Evolutionary conservation across 1,140 invertebrate genomes (phyloP), one percentile per base, ranked within the genome.

Genomic region (Himalopsyche phryganea): DNA sequence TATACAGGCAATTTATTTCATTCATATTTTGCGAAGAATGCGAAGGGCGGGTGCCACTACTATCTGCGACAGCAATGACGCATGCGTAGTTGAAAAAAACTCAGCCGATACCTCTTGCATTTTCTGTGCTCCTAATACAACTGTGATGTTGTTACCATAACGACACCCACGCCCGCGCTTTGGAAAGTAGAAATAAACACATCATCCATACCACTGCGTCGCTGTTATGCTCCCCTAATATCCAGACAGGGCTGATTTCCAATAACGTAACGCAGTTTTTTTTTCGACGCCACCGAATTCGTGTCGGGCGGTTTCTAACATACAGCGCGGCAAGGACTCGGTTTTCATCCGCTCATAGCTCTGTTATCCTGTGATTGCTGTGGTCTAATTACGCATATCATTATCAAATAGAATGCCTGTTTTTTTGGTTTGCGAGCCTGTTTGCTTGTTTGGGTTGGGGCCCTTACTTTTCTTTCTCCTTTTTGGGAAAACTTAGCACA

Each of bases 341-440:
- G 13, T 41, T 32, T 46, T 14, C 47, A 18, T 51, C 46, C 63
- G 49, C 41, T 23, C 33, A 14, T 1, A 38, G 14, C 65, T 73
- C 76, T 77, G 75, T 59, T 69, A 57, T 65, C 75, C 74, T 77
- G 66, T 66, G 72, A 71, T 69, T 67, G 69, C 67, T 71, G 70
- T 71, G 71, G 71, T 73, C 73, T 75, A 76, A 76, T 77, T 77
- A 77, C 75, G 74, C 75, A 77, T 77, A 75, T 75, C 73, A 75
- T 77, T 75, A 75, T 66, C 61, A 54, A 42, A 49, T 23, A n/a
- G 19, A 13, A 15, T 15, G 38, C 15, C 38, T 28, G 23, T 28
- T 28, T n/a, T n/a, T n/a, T 28, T 28, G 23, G 23, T 9, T 28
- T 28, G n/a, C n/a, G n/a, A n/a, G n/a, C n/a, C n/a, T n/a, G n/a